These are phyloP conservation scores for Scalopus aquaticus DNA, from an alignment of 2,113 vertebrate species.

Conservation along the genomic window DNA sequence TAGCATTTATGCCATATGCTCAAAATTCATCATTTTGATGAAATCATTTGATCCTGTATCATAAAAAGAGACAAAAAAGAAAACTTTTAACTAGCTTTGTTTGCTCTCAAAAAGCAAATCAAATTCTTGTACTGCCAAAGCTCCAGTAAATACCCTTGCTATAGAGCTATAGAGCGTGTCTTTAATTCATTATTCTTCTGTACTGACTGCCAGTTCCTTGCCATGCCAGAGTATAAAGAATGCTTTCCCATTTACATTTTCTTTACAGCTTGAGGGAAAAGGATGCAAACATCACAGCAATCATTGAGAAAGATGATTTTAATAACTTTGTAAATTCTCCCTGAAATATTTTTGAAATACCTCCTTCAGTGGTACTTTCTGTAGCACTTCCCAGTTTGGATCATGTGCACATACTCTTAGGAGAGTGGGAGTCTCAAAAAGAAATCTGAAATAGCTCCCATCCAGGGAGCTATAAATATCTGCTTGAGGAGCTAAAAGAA, in stretches of 20 bases:
- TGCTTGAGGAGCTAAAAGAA: not conserved
- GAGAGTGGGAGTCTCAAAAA: not conserved
- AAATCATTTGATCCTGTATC: slow-evolving; percentile 6
- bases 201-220: not conserved
- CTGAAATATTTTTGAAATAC: not conserved
- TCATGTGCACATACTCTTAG: not conserved
- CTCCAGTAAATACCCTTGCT: not conserved
- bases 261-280: not conserved
- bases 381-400: not conserved
- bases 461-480: not conserved
- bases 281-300: not conserved
- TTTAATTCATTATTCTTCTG: not conserved
- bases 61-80: not conserved
- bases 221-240: not conserved
- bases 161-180: fast-evolving
- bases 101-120: slow-evolving; percentile 34
- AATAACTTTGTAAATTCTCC: slow-evolving; percentile 27
- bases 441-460: not conserved
- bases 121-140: not conserved
- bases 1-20: not conserved
- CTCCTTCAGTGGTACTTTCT: not conserved
- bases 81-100: not conserved
- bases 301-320: slow-evolving; percentile 52
- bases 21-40: slow-evolving; percentile 22
- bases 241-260: slow-evolving; percentile 14